phyloP scores from a whole-genome alignment of 2,888 invertebrate genomes.

The Cabera pusaria region DNA sequence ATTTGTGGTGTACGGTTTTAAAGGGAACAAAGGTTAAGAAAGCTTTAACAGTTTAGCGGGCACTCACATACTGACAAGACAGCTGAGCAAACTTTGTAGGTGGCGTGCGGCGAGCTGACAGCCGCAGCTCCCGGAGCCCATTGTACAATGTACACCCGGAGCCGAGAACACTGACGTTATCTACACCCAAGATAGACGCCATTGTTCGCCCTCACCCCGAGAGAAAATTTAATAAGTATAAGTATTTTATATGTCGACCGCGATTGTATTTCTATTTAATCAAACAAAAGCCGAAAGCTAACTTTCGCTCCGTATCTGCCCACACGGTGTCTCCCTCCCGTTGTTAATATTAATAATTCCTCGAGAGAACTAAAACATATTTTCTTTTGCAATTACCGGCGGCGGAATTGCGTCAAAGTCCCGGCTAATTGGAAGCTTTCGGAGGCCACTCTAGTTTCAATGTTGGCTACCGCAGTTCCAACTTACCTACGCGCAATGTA shows the following conservation, averaged over 20 bases:
- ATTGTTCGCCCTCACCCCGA: constrained; percentile 67
- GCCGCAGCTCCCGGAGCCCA: constrained; percentile 48
- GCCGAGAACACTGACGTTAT: constrained; percentile 66
- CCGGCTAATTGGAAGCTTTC: constrained; percentile 77
- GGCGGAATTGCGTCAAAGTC: constrained; percentile 65
- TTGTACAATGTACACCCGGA: constrained; percentile 57
- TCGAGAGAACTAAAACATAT: constrained; percentile 62
- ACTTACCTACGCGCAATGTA: constrained; percentile 49
- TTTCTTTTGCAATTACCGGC: constrained; percentile 72
- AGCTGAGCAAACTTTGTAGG: constrained; percentile 59
- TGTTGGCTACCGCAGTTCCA: constrained; percentile 41
- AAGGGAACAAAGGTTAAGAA: constrained; percentile 24
- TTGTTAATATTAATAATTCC: constrained; percentile 60
- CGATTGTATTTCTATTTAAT: constrained; percentile 67
- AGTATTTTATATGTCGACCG: constrained; percentile 56
- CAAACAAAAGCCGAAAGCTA: constrained; percentile 56
- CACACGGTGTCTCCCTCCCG: constrained; percentile 33
- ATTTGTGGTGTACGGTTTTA: constrained; percentile 24
- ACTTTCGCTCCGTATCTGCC: constrained; percentile 41
- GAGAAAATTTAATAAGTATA: constrained; percentile 73
- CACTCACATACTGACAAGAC: constrained; percentile 47
- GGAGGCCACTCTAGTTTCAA: constrained; percentile 70
- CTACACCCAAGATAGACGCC: constrained; percentile 66
- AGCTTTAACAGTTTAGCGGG: constrained; percentile 40
- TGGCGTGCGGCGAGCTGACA: constrained; percentile 55